Conservation (phyloP, 1,140 invertebrate species). For the Spodoptera litura region DNA sequence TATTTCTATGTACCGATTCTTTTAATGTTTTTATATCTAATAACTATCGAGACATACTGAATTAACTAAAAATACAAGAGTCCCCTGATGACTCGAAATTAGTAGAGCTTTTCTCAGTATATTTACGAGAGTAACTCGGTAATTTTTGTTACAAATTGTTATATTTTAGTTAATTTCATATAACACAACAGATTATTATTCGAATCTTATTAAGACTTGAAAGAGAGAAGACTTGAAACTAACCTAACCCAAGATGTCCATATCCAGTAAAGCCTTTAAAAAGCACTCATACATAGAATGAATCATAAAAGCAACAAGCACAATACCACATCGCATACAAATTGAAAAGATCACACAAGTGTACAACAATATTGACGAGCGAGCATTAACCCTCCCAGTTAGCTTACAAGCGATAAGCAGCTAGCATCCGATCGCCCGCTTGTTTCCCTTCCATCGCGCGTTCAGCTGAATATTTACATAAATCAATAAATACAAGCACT, state of each 20-base stretch:
- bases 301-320: background rate
- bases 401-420: conserved; percentile 23
- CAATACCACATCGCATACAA: background rate
- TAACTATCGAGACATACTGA: too few relatives aligned
- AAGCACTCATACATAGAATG: background rate
- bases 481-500: conserved; percentile 36
- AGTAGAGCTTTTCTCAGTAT: too few relatives aligned
- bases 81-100: too few relatives aligned
- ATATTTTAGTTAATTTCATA: too few relatives aligned
- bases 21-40: too few relatives aligned
- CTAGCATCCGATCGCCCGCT: background rate
- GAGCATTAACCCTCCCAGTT: conserved; percentile 15
- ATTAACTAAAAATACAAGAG: too few relatives aligned
- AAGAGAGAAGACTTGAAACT: too few relatives aligned
- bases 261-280: background rate
- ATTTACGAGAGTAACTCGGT: too few relatives aligned
- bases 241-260: background rate
- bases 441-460: conserved; percentile 23
- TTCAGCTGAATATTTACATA: conserved; percentile 31
- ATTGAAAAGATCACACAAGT: background rate
- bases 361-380: conserved; percentile 17
- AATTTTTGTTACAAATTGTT: too few relatives aligned
- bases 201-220: too few relatives aligned
- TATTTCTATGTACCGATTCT: too few relatives aligned
- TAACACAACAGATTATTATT: too few relatives aligned